A percentile compares a stretch with the other conserved stretches of the same genome.
phyloP scores from a whole-genome alignment of 2,797 vertebrate genomes.

The Notamacropus eugenii region DNA sequence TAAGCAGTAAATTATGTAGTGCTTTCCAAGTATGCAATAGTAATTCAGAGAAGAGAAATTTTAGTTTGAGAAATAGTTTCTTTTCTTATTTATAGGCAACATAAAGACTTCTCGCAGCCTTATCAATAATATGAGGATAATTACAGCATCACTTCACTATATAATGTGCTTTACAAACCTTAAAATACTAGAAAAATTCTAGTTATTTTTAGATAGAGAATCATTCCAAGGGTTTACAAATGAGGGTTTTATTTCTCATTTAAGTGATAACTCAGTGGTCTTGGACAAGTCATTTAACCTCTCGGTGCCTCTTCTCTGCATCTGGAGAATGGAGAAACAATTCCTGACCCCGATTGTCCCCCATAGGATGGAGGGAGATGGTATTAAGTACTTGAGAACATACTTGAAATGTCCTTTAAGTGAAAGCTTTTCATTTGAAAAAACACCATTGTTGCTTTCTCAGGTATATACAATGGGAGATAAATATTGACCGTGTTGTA shows the following conservation, averaged over 20 bases:
- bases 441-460: background rate
- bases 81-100: background rate
- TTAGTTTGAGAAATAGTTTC: background rate
- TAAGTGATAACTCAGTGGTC: background rate
- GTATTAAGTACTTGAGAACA: background rate
- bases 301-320: background rate
- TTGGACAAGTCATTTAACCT: background rate
- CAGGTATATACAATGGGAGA: background rate
- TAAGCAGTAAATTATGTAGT: background rate
- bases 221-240: conserved; percentile 26
- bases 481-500: background rate
- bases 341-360: background rate
- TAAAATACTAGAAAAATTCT: background rate
- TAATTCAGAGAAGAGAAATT: background rate
- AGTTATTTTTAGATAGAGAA: background rate
- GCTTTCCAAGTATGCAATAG: background rate
- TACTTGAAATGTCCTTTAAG: background rate
- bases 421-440: background rate
- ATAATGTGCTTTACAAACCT: background rate
- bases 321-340: background rate
- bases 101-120: background rate
- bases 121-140: background rate
- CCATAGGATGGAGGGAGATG: background rate
- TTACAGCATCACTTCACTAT: background rate
- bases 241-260: background rate